phyloP scores from a whole-genome alignment of 2,888 invertebrate genomes.

The Argyresthia goedartella region DNA sequence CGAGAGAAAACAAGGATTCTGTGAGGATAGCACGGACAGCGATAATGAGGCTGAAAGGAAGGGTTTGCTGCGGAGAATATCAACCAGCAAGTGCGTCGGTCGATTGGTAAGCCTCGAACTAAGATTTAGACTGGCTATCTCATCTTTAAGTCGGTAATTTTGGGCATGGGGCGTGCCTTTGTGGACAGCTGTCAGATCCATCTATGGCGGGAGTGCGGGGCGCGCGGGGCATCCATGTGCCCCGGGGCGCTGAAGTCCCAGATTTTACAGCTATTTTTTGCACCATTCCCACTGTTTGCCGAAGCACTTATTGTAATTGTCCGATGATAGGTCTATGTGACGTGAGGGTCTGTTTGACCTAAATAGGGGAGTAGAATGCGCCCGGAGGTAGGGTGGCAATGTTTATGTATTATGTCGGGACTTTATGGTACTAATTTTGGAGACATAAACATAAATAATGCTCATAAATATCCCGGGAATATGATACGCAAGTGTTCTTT shows the following conservation, averaged over 20 bases:
- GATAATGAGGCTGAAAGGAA: constrained; percentile 87
- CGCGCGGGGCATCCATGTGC: constrained; percentile 33
- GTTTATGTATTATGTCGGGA: neutral
- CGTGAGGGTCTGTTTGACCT: constrained; percentile 10
- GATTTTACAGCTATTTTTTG: constrained; percentile 17
- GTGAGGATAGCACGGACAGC: constrained; percentile 77
- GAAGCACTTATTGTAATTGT: constrained; percentile 24
- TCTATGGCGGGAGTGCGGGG: constrained; percentile 14
- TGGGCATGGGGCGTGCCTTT: constrained; percentile 7
- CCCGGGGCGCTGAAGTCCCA: constrained; percentile 23
- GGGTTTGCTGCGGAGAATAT: constrained; percentile 82
- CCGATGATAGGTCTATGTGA: constrained; percentile 14
- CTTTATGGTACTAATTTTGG: neutral
- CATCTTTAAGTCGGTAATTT: neutral
- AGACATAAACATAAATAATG: no score
- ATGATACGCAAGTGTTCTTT: no score
- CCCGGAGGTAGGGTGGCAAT: constrained; percentile 1
- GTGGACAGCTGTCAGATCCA: constrained; percentile 26
- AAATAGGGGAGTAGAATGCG: constrained; percentile 2
- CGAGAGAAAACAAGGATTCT: constrained; percentile 40
- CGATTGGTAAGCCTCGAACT: constrained; percentile 74
- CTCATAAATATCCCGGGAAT: no score
- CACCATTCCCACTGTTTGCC: constrained; percentile 39
- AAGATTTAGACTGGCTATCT: constrained; percentile 9
- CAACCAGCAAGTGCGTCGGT: constrained; percentile 86